Conservation (phyloP, 2,888 invertebrate species). For the Eilema sororculum region DNA sequence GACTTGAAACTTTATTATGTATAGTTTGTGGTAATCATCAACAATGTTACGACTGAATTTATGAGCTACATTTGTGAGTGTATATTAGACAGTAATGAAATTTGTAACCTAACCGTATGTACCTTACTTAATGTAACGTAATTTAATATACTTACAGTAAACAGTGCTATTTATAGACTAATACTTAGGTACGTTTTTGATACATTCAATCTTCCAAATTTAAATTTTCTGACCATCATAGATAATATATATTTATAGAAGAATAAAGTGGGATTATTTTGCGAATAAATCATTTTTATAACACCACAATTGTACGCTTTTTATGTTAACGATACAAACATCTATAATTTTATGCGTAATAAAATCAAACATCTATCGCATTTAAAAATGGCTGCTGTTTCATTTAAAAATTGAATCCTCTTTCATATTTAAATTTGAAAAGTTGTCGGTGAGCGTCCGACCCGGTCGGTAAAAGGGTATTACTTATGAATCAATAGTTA, state of each 20-base stretch:
- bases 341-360: slow-evolving; percentile 36
- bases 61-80: slow-evolving; percentile 36
- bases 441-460: slow-evolving; percentile 72
- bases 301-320: slow-evolving; percentile 29
- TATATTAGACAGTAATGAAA: slow-evolving; percentile 35
- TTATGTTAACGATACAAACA: slow-evolving; percentile 36
- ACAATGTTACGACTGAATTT: slow-evolving; percentile 49
- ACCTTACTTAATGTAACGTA: slow-evolving; percentile 4
- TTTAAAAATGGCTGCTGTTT: slow-evolving; percentile 52
- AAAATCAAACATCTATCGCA: slow-evolving; percentile 48
- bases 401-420: slow-evolving; percentile 69
- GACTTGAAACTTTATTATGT: slow-evolving; percentile 45
- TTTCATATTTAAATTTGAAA: slow-evolving; percentile 82
- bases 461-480: slow-evolving; percentile 81
- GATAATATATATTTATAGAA: slow-evolving; percentile 19
- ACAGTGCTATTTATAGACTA: slow-evolving; percentile 6
- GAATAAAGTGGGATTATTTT: slow-evolving; percentile 13
- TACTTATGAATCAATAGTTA: slow-evolving; percentile 87
- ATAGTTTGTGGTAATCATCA: slow-evolving; percentile 50
- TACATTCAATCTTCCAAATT: neutral
- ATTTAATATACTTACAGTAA: neutral
- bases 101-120: slow-evolving; percentile 22
- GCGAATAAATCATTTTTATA: slow-evolving; percentile 27
- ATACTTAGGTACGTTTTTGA: neutral
- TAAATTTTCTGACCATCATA: neutral